Percentiles rank a stretch among this genome's conserved stretches.
Conservation (phyloP, 2,113 vertebrate species). For the Leptobrachium leishanense region DNA sequence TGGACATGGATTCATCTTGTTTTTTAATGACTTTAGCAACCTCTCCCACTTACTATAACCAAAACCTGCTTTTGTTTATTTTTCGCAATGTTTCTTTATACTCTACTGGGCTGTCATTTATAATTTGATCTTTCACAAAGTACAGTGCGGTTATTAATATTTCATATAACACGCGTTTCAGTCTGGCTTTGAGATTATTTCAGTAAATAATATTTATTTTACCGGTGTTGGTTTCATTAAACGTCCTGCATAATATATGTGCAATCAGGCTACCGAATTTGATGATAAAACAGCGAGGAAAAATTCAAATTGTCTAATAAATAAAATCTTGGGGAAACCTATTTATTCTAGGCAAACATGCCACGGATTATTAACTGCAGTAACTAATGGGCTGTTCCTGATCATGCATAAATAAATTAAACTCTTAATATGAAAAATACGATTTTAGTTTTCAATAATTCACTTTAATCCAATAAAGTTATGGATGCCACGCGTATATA, state of each 20-base stretch:
- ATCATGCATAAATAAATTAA: conserved; percentile 64
- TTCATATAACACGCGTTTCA: conserved; percentile 59
- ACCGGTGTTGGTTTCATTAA: conserved; percentile 77
- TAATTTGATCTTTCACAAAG: neutral
- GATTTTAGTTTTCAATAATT: conserved; percentile 55
- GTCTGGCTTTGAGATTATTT: conserved; percentile 65
- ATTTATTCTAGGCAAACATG: conserved; percentile 72
- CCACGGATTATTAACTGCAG: conserved; percentile 71
- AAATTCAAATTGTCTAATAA: conserved; percentile 73
- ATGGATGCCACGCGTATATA: conserved; percentile 1
- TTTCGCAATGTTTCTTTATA: too few relatives aligned
- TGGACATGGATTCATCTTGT: too few relatives aligned
- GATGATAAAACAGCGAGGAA: conserved; percentile 72
- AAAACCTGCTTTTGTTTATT: too few relatives aligned
- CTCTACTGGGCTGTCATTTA: too few relatives aligned
- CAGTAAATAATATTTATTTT: conserved; percentile 71
- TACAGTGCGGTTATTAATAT: conserved; percentile 47
- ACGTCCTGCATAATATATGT: conserved; percentile 71
- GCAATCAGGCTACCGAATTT: conserved; percentile 68
- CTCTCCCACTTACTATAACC: too few relatives aligned
- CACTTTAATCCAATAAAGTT: conserved; percentile 44
- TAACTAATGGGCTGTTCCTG: conserved; percentile 68
- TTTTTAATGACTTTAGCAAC: too few relatives aligned
- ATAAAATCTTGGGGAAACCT: conserved; percentile 66
- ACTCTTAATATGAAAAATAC: conserved; percentile 49